Evolutionary conservation across 35 echinoderm and acorn worm genomes (phyloP).

Genomic region (Anneissia japonica): DNA sequence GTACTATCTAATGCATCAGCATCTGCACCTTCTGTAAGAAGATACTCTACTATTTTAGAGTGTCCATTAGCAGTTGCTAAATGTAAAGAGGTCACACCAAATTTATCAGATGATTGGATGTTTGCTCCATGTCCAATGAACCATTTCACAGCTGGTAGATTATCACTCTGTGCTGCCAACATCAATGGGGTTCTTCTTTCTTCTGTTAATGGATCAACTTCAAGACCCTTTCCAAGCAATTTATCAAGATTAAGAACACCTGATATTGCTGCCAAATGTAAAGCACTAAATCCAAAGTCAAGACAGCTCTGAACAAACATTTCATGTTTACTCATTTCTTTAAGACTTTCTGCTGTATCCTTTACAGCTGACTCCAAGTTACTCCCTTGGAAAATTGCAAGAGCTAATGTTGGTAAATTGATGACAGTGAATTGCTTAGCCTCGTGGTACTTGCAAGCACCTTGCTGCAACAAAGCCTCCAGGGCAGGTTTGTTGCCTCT

Average conservation of each 20-base stretch:
- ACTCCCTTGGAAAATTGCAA: not conserved
- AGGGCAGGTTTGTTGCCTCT: not conserved
- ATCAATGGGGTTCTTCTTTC: not conserved
- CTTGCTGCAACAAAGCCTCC: not conserved
- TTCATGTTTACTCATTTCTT: not conserved
- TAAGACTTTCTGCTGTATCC: not conserved
- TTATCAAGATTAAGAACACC: not conserved
- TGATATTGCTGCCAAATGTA: not conserved
- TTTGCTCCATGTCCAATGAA: not conserved
- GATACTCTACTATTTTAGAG: not conserved
- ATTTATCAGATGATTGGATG: not conserved
- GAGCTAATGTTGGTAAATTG: not conserved
- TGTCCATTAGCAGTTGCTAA: not conserved
- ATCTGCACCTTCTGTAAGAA: not conserved
- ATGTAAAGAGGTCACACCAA: not conserved
- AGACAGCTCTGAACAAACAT: not conserved
- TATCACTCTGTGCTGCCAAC: not conserved
- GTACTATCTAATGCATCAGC: not conserved
- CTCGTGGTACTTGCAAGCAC: not conserved
- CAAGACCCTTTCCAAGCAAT: not conserved
- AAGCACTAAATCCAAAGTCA: not conserved
- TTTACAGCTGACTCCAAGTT: not conserved
- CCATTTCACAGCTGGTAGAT: not conserved
- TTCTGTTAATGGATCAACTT: not conserved
- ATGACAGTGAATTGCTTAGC: not conserved